Evolutionary conservation across 2,113 vertebrate species (phyloP).

Genomic region (Hydrochoerus hydrochaeris): DNA sequence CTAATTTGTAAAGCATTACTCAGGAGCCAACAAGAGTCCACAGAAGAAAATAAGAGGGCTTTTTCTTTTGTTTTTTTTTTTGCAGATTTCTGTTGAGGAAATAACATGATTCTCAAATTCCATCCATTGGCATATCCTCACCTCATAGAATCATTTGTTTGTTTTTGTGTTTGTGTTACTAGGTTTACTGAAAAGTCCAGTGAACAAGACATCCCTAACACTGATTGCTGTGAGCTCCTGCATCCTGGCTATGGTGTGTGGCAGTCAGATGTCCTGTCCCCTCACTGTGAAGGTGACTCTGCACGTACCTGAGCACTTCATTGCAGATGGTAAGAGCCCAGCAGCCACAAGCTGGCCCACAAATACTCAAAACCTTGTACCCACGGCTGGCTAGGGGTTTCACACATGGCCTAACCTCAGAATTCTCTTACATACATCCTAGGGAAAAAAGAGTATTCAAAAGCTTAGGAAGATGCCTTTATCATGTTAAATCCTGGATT

Average conservation of each 20-base stretch:
- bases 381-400: background rate
- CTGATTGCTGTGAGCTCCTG: conserved; percentile 97
- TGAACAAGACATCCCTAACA: conserved; percentile 97
- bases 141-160: background rate
- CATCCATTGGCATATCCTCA: background rate
- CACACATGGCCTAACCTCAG: background rate
- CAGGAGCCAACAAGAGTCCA: background rate
- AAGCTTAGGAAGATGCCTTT: background rate
- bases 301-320: conserved; percentile 98
- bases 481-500: background rate
- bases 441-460: background rate
- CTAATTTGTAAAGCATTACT: background rate
- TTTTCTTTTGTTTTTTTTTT: background rate
- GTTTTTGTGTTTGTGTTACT: conserved; percentile 43
- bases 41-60: background rate
- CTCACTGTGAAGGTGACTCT: conserved; percentile 98
- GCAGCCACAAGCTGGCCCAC: fast-evolving
- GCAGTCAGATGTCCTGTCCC: conserved; percentile 96
- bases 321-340: conserved; percentile 95
- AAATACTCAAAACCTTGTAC: background rate
- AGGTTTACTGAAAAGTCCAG: conserved; percentile 96
- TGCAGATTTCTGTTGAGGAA: background rate
- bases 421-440: background rate
- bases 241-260: conserved; percentile 96
- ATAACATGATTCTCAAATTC: background rate